These are phyloP conservation scores for Deroptyus accipitrinus DNA, from an alignment of 2,113 vertebrate species.

Conservation along the genomic window DNA sequence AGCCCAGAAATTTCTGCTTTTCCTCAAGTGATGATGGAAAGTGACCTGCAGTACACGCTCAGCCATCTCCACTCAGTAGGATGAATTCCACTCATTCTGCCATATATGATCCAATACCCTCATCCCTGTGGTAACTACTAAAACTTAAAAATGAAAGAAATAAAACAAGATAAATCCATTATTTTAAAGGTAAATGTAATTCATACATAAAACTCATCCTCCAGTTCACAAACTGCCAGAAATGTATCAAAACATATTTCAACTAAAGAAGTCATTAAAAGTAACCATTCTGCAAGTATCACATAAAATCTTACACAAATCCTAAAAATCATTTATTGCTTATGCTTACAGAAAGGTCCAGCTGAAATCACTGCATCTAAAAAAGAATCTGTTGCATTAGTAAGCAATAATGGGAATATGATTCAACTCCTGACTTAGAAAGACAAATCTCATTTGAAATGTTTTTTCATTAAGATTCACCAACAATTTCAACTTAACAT, in stretches of 20 bases:
- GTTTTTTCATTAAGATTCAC: not conserved
- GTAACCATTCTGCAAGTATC: not conserved
- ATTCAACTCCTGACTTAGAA: not conserved
- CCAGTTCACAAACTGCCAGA: not conserved
- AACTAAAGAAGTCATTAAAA: not conserved
- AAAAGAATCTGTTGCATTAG: not conserved
- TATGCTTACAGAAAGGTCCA: not conserved
- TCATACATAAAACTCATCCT: not conserved
- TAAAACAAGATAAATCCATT: not conserved
- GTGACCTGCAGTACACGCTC: not conserved
- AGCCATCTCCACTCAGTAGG: not conserved
- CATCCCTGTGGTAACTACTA: not conserved
- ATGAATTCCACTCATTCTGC: not conserved
- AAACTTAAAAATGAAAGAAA: not conserved
- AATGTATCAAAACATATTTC: not conserved
- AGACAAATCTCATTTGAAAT: not conserved
- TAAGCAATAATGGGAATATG: not conserved
- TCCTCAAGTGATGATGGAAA: accelerated
- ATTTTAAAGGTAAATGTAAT: not conserved
- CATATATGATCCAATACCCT: not conserved
- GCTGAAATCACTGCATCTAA: not conserved
- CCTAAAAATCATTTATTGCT: not conserved
- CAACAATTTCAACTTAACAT: not conserved
- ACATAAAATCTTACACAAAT: not conserved
- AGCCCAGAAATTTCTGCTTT: not conserved